A percentile compares a stretch with the other conserved stretches of the same genome.
Evolutionary conservation across 2,797 vertebrate species (phyloP).

Genomic region (Nyctalus aviator): DNA sequence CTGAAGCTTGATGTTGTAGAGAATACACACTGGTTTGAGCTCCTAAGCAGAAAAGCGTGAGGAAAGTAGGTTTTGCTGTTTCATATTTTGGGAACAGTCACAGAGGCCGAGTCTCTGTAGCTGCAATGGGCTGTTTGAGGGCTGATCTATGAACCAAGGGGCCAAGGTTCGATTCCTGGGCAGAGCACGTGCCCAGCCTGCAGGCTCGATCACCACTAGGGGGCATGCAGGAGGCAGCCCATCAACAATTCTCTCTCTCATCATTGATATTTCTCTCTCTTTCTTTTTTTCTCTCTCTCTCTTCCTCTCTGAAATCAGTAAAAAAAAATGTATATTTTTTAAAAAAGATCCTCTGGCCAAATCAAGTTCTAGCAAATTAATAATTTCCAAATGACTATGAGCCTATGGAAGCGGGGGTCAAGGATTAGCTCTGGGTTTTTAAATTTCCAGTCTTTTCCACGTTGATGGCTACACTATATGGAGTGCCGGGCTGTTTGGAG

Average conservation of each 20-base stretch:
- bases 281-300: too few species aligned
- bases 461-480: background rate
- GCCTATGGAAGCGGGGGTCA: background rate
- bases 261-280: too few species aligned
- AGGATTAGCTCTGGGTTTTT: background rate
- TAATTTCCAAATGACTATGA: background rate
- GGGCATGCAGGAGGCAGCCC: too few species aligned
- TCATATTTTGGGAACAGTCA: background rate
- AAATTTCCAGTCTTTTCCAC: background rate
- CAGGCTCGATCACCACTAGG: too few species aligned
- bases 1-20: background rate
- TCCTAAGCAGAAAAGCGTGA: background rate
- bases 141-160: too few species aligned
- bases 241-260: too few species aligned
- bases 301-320: too few species aligned
- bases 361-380: background rate
- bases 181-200: too few species aligned
- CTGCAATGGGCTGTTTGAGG: too few species aligned
- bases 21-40: background rate
- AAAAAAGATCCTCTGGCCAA: background rate
- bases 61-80: background rate
- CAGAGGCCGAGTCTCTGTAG: background rate
- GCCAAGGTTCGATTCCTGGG: too few species aligned
- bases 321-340: too few species aligned
- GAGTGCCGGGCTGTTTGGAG: background rate